phyloP scores from a whole-genome alignment of 2,113 vertebrate species.

The Elanoides forficatus region DNA sequence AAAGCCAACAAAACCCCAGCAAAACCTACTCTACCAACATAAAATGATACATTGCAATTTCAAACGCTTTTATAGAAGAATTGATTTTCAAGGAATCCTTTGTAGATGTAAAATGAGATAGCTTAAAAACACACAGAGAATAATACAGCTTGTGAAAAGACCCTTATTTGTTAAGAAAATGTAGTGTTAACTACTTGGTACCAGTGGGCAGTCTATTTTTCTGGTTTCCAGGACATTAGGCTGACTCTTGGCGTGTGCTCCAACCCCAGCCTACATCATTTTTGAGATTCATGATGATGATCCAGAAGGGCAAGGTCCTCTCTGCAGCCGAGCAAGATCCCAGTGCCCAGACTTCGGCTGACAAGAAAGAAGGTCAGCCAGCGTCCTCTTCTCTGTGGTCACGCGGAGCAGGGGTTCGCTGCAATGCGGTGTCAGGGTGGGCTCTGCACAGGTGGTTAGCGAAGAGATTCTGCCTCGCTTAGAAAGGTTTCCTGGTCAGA shows the following conservation, averaged over 20 bases:
- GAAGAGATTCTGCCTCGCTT: not conserved
- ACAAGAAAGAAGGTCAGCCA: not conserved
- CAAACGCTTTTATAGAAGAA: not conserved
- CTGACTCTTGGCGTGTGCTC: not conserved
- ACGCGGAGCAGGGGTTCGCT: not conserved
- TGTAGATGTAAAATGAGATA: not conserved
- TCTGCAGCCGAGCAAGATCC: not conserved
- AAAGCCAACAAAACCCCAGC: not conserved
- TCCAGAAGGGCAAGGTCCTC: not conserved
- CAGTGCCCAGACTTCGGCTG: not conserved
- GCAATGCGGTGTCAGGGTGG: not conserved
- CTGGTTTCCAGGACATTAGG: not conserved
- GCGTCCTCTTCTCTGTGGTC: not conserved
- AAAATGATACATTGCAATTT: not conserved
- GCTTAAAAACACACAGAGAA: not conserved
- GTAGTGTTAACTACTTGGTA: not conserved
- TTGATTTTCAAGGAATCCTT: slow-evolving; percentile 7
- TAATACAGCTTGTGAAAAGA: not conserved
- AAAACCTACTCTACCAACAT: not conserved
- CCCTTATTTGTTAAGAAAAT: not conserved
- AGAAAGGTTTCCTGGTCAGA: not conserved
- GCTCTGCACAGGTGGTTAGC: not conserved
- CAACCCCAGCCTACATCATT: not conserved
- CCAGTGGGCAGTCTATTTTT: not conserved
- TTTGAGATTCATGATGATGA: not conserved